Percentiles rank a stretch among this genome's conserved stretches.
phyloP scores from a whole-genome alignment of 2,113 vertebrate genomes.

The Microtus richardsoni region DNA sequence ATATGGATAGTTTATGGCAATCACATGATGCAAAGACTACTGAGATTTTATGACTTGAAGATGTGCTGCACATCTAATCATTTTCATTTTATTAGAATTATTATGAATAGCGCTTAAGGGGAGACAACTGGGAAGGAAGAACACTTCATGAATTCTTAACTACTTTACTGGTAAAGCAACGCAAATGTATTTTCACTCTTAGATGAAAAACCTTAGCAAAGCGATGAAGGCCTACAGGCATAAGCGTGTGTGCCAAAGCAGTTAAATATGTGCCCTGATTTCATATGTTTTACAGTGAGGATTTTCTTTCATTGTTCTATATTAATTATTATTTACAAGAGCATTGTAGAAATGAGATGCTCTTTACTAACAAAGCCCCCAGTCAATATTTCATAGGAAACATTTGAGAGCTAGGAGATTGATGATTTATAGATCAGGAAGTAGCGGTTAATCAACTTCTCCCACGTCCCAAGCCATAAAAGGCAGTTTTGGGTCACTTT shows the following conservation, averaged over 20 bases:
- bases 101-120: background rate
- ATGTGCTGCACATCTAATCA: background rate
- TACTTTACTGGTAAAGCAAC: constrained; percentile 21
- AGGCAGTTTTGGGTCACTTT: constrained; percentile 80
- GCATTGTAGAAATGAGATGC: constrained; percentile 83
- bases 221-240: background rate
- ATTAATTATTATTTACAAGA: constrained; percentile 87
- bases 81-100: background rate
- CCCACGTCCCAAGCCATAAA: constrained; percentile 58
- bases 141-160: background rate
- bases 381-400: constrained; percentile 85
- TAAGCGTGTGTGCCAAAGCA: constrained; percentile 26
- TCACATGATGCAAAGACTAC: background rate
- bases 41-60: constrained; percentile 41
- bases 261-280: constrained; percentile 53
- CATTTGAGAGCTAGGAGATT: constrained; percentile 80
- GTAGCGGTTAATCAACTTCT: constrained; percentile 86
- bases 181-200: background rate
- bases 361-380: constrained; percentile 84
- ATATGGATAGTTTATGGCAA: background rate
- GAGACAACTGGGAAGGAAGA: background rate
- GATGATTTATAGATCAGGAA: constrained; percentile 89
- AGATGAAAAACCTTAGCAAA: background rate
- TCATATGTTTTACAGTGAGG: constrained; percentile 80
- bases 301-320: constrained; percentile 80